Conservation (phyloP, 2,113 vertebrate species). For the Taurulus bubalis region DNA sequence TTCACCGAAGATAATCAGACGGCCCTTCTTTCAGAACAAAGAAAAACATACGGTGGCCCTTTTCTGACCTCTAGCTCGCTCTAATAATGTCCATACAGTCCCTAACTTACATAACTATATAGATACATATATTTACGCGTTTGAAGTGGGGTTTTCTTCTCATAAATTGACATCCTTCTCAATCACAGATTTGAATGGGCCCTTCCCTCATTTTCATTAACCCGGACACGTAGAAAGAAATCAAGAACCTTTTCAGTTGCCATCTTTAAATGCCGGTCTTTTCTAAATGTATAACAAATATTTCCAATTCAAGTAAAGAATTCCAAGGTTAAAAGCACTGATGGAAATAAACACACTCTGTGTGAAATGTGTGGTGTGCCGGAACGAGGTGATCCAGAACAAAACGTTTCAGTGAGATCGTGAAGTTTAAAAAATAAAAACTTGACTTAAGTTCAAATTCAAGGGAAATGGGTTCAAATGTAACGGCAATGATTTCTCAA, state of each 20-base stretch:
- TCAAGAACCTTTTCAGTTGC: background rate
- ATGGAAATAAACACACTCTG: conserved; percentile 16
- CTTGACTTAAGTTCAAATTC: background rate
- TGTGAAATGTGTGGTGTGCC: background rate
- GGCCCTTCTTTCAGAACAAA: background rate
- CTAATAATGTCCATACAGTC: too few relatives aligned
- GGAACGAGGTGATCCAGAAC: conserved; percentile 12
- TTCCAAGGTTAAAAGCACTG: background rate
- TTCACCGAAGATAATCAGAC: background rate
- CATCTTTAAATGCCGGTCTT: background rate
- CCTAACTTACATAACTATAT: background rate
- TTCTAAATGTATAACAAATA: background rate
- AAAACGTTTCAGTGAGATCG: background rate
- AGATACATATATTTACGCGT: background rate
- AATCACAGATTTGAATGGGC: background rate
- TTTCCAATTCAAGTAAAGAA: conserved; percentile 2
- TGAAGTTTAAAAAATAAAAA: background rate
- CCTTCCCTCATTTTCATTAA: background rate
- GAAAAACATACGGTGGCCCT: background rate
- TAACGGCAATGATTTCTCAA: background rate
- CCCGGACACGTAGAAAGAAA: background rate
- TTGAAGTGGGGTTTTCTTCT: background rate
- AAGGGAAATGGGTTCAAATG: background rate
- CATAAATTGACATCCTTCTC: background rate
- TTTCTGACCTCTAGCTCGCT: background rate